Evolutionary conservation across 2,888 invertebrate genomes (phyloP).

Genomic region (Frankliniella intonsa): DNA sequence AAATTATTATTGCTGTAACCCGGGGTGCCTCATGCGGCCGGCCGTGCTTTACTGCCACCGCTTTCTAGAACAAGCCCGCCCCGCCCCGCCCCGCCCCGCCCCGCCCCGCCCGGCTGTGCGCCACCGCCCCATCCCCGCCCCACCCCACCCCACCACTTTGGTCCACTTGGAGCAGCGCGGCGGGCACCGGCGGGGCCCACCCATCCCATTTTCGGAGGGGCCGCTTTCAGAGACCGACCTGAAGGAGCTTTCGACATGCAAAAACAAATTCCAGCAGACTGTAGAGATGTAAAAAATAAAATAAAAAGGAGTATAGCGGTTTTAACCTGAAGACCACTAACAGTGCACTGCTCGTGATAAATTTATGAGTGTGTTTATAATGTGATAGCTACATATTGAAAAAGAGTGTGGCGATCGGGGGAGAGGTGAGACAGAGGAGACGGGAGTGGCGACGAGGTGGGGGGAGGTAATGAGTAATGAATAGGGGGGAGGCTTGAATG

Average conservation of each 20-base stretch:
- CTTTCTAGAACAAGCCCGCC: neutral
- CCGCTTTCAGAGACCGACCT: neutral
- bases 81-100: neutral
- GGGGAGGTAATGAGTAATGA: neutral
- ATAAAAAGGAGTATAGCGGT: neutral
- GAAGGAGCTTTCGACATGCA: neutral
- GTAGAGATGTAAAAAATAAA: neutral
- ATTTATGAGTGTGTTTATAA: slow-evolving; percentile 11
- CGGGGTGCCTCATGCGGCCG: neutral
- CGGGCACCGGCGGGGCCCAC: neutral
- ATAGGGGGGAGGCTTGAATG: neutral
- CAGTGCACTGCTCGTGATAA: neutral
- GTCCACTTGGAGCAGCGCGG: neutral
- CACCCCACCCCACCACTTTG: neutral
- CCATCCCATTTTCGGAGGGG: slow-evolving; percentile 10
- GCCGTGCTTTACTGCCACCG: neutral
- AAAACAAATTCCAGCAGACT: neutral
- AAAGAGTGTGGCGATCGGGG: neutral
- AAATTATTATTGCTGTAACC: neutral
- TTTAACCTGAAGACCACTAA: neutral
- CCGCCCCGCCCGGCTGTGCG: neutral
- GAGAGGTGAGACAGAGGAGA: no score
- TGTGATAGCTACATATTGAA: slow-evolving; percentile 5
- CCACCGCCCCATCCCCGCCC: neutral
- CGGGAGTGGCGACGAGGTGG: neutral